Conservation (phyloP, 37 sponge, comb jelly and placozoan genomes). For the Tethya wilhelma region DNA sequence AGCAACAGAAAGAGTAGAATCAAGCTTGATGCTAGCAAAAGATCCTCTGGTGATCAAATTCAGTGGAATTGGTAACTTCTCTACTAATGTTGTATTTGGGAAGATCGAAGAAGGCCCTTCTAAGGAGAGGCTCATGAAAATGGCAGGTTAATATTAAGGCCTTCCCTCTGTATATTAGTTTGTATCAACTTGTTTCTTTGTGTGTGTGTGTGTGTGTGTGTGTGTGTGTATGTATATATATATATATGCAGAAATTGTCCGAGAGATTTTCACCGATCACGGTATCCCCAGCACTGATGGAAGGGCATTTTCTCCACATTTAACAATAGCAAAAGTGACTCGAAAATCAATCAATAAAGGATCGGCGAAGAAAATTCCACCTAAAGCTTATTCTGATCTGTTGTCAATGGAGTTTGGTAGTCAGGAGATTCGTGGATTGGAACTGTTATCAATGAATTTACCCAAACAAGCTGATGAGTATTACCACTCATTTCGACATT, state of each 20-base stretch:
- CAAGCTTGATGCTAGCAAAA: background rate
- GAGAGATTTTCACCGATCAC: too few relatives aligned
- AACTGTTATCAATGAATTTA: background rate
- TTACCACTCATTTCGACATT: background rate
- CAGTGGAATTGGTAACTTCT: constrained; percentile 5
- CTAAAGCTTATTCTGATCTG: background rate
- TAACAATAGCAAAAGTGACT: constrained; percentile 38
- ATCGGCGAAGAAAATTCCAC: too few relatives aligned
- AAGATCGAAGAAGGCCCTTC: background rate
- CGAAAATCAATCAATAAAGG: too few relatives aligned
- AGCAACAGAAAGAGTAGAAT: background rate
- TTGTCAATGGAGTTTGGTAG: background rate
- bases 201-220: background rate
- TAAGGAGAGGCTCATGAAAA: constrained; percentile 9
- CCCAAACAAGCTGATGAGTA: background rate
- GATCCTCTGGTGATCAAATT: constrained; percentile 3
- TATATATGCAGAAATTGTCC: background rate
- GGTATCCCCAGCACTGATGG: constrained; percentile 23
- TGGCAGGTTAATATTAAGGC: constrained; percentile 11
- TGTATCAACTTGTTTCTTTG: background rate
- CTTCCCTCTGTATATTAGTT: background rate
- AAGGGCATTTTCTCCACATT: constrained; percentile 40
- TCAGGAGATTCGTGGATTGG: background rate
- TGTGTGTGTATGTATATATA: background rate
- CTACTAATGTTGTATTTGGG: constrained; percentile 17